Base-by-base conservation (phyloP, 2,888 invertebrate species). In the Craniophora ligustri region DNA sequence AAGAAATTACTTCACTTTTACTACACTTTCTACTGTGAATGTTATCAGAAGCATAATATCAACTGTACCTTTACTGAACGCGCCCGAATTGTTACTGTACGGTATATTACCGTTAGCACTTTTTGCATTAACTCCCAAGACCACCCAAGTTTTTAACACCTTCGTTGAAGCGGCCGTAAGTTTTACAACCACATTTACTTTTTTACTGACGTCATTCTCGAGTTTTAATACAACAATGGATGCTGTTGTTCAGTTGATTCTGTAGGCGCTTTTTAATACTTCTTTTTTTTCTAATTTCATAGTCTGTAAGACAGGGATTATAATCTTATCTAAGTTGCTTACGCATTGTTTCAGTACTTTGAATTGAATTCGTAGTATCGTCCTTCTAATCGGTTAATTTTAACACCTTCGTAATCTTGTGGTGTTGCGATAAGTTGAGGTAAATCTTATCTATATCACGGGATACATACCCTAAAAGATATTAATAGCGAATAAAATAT, bases 91-190 rank as follows among this genome's bases (percentile, higher is more conserved):
- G 75, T 77, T 68, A 72, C 58, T 59, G 54, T 66, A 71, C 68
- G 59, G 72, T 79, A 77, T 57, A 67, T 67, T 64, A 74, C 77
- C 72, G 79, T 76, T 79, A 72, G 31, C 42, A 59, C 63, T 71
- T 73, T 72, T 75, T 69, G 60, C 55, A 42, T 63, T 63, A 57
- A 51, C 61, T 67, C 51, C n/a, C 39, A 49, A 66, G 78, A 75
- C 78, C 79, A 78, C 76, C 80, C 70, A 75, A 56, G 66, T 47
- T 68, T 56, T 77, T 54, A 59, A 64, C 67, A 72, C 64, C 66
- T 66, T 54, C 56, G 44, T 47, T 61, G 48, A 35, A 42, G 36
- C 35, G 55, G 35, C 56, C 58, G 45, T 54, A 50, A 58, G 63
- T 63, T 63, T 63, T 62, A 66, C 61, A 62, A 65, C 34, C 38